phyloP scores from a whole-genome alignment of 2,113 vertebrate species.

The Nothocercus julius region DNA sequence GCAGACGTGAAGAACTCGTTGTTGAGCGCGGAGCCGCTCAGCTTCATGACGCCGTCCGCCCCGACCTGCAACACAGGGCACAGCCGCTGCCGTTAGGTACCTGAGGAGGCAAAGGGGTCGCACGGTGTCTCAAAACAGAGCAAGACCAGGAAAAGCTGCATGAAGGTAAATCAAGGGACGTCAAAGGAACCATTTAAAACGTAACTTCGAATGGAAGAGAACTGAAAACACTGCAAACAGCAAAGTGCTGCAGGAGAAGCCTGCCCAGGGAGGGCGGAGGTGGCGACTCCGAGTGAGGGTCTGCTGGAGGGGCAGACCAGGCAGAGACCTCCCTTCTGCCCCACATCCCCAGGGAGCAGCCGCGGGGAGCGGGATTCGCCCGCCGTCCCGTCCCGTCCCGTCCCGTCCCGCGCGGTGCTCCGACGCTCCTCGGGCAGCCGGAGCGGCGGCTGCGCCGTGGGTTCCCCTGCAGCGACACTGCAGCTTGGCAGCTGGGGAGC shows the following conservation, averaged over 20 bases:
- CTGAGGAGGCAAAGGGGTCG: neutral
- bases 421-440: too few relatives aligned
- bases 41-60: slow-evolving; percentile 89
- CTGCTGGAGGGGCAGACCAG: too few relatives aligned
- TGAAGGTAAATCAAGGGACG: neutral
- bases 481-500: neutral
- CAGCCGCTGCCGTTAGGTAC: neutral
- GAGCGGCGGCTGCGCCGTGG: neutral
- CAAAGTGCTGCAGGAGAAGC: too few relatives aligned
- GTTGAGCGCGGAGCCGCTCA: slow-evolving; percentile 93
- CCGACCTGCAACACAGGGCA: slow-evolving; percentile 80
- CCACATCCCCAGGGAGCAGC: too few relatives aligned
- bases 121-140: neutral
- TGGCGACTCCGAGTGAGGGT: too few relatives aligned
- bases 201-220: neutral
- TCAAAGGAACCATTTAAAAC: neutral
- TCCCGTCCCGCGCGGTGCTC: too few relatives aligned
- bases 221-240: too few relatives aligned
- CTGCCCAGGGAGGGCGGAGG: too few relatives aligned
- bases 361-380: too few relatives aligned
- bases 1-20: slow-evolving; percentile 99
- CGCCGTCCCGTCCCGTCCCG: too few relatives aligned
- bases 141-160: accelerated
- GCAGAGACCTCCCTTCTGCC: too few relatives aligned
- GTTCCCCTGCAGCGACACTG: too few relatives aligned